phyloP scores from a whole-genome alignment of 2,113 vertebrate genomes.

The Phrynosoma platyrhinos region DNA sequence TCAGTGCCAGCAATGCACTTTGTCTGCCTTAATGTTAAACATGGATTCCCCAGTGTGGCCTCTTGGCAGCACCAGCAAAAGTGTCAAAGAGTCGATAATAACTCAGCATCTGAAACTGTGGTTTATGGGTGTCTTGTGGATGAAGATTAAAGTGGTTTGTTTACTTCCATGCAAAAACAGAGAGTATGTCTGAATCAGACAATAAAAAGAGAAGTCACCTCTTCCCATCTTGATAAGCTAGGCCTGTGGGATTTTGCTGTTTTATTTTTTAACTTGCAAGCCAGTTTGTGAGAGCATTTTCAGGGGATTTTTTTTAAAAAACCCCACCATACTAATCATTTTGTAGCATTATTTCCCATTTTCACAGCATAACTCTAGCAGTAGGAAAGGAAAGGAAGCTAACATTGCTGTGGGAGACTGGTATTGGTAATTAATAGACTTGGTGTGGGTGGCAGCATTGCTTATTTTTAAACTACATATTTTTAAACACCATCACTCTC shows the following conservation, averaged over 20 bases:
- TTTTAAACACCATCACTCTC: neutral
- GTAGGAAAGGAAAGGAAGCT: neutral
- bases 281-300: neutral
- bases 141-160: constrained; percentile 20
- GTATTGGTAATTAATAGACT: neutral
- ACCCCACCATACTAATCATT: neutral
- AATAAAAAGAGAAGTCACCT: neutral
- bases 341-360: neutral
- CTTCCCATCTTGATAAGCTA: neutral
- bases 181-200: constrained; percentile 8
- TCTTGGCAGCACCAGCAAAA: neutral
- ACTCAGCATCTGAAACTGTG: neutral
- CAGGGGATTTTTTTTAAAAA: neutral
- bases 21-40: neutral
- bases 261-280: neutral
- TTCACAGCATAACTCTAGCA: neutral
- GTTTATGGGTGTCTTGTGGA: constrained; percentile 20
- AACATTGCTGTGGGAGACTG: neutral
- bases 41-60: neutral
- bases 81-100: neutral
- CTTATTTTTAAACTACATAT: neutral
- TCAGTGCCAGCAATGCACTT: too few relatives aligned
- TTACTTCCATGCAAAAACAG: constrained; percentile 41
- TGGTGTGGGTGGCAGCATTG: neutral
- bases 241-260: neutral